Conservation (phyloP, 2,888 invertebrate species). For the Cheilosia impressa region DNA sequence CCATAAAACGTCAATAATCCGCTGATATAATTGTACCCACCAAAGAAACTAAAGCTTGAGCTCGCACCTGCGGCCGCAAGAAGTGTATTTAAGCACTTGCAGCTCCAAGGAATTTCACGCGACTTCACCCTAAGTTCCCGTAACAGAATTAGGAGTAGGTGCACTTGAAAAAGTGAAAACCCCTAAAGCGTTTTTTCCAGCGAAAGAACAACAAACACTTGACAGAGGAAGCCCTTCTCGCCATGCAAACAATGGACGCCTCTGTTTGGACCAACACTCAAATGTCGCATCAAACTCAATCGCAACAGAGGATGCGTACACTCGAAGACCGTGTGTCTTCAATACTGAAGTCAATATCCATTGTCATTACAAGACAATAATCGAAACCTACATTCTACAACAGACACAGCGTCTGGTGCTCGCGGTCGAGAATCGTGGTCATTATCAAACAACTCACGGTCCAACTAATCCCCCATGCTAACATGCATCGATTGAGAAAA, state of each 20-base stretch:
- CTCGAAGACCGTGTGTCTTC: slow-evolving; percentile 32
- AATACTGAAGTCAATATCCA: slow-evolving; percentile 40
- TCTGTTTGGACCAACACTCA: slow-evolving; percentile 7
- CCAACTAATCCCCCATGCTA: slow-evolving; percentile 49
- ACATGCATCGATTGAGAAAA: slow-evolving; percentile 19
- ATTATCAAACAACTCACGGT: slow-evolving; percentile 10
- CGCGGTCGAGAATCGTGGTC: slow-evolving; percentile 4
- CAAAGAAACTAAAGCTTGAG: neutral
- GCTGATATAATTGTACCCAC: neutral
- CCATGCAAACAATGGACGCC: neutral
- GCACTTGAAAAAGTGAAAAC: slow-evolving; percentile 58
- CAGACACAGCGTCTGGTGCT: neutral
- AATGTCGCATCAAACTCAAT: slow-evolving; percentile 59
- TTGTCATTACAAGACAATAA: slow-evolving; percentile 44
- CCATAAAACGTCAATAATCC: neutral
- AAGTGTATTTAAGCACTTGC: neutral
- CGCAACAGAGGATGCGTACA: slow-evolving; percentile 37
- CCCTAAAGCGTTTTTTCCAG: slow-evolving; percentile 10
- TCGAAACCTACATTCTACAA: slow-evolving; percentile 51
- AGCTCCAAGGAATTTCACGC: no score
- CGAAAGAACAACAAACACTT: neutral
- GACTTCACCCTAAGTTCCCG: neutral
- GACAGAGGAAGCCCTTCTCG: slow-evolving; percentile 24
- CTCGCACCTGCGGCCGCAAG: neutral
- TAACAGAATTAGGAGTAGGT: neutral